Conservation (phyloP, 2,113 vertebrate genomes). For the Corydoras sp. region DNA sequence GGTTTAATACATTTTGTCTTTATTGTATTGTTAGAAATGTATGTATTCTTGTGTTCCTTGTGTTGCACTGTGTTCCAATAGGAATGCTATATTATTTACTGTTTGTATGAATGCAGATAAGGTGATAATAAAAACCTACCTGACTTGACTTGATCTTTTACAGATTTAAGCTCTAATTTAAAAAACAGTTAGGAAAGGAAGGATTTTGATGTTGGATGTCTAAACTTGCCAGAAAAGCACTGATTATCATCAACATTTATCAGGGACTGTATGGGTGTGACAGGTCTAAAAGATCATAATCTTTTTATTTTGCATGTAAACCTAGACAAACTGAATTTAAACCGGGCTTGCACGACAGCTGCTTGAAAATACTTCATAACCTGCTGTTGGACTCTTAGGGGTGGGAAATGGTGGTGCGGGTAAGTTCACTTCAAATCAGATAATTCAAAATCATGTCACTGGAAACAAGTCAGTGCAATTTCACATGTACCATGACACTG, state of each 20-base stretch:
- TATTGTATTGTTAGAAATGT: too few species aligned
- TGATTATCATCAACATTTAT: slow-evolving; percentile 16
- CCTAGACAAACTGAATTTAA: slow-evolving; percentile 10
- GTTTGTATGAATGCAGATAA: too few species aligned
- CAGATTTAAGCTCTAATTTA: not conserved
- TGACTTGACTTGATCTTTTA: too few species aligned
- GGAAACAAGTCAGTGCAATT: too few species aligned
- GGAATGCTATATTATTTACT: too few species aligned
- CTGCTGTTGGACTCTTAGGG: slow-evolving; percentile 3
- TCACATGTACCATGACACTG: not conserved
- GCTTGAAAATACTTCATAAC: slow-evolving; percentile 7
- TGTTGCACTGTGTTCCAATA: too few species aligned
- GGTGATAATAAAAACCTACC: too few species aligned
- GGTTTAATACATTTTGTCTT: too few species aligned
- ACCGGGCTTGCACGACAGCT: slow-evolving; percentile 11
- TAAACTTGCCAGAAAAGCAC: not conserved
- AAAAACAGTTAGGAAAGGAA: not conserved
- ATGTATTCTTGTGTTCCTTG: too few species aligned
- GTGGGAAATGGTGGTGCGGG: slow-evolving; percentile 2
- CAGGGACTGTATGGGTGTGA: slow-evolving; percentile 13
- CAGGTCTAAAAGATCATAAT: slow-evolving; percentile 16
- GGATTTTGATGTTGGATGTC: not conserved
- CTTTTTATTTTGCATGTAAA: slow-evolving; percentile 21
- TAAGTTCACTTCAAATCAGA: not conserved
- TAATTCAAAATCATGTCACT: not conserved